These are phyloP conservation scores for Platysteira castanea DNA, from an alignment of 2,113 vertebrate species.

Conservation along the genomic window DNA sequence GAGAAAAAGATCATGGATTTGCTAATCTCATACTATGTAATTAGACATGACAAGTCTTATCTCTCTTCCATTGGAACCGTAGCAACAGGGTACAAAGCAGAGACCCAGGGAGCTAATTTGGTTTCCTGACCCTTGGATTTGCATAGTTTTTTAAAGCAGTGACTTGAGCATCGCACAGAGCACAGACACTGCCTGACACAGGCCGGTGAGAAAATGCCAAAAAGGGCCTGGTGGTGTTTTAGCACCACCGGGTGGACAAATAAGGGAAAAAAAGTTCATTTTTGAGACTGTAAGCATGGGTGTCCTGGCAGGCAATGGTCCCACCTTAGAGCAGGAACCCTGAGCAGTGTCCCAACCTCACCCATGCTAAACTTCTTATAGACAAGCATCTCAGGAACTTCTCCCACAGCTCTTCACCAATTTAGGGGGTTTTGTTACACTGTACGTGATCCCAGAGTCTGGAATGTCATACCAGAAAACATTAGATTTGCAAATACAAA, in stretches of 20 bases:
- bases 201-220: not conserved
- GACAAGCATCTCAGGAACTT: not conserved
- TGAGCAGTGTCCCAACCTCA: not conserved
- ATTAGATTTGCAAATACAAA: not conserved
- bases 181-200: not conserved
- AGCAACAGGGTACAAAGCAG: not conserved
- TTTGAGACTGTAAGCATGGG: not conserved
- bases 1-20: not conserved
- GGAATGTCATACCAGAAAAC: not conserved
- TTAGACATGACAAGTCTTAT: not conserved
- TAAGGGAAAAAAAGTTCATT: not conserved
- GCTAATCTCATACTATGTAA: not conserved
- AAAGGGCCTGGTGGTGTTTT: not conserved
- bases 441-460: not conserved
- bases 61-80: not conserved
- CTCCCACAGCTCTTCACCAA: not conserved
- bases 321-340: not conserved
- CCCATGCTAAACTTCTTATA: not conserved
- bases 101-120: not conserved
- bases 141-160: accelerated
- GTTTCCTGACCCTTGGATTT: not conserved
- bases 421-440: not conserved
- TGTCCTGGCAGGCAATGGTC: not conserved
- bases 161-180: not conserved
- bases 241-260: constrained; percentile 59